phyloP scores from a whole-genome alignment of 2,888 invertebrate genomes.

The Oxycera nigricornis region DNA sequence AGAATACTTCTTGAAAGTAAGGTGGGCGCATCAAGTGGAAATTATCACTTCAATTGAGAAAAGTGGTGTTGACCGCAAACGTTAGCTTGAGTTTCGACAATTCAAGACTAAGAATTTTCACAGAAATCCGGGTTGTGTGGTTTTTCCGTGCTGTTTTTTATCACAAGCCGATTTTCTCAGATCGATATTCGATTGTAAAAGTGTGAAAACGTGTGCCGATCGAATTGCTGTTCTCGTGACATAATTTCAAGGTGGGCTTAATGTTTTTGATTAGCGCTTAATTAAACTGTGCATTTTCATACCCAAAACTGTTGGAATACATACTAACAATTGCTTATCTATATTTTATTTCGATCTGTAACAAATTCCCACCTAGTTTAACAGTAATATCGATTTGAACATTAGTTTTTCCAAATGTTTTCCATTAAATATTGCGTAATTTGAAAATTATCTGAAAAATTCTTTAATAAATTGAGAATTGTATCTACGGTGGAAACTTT shows the following conservation, averaged over 20 bases:
- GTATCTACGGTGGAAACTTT: too few relatives aligned
- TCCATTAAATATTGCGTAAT: slow-evolving; percentile 27
- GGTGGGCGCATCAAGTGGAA: slow-evolving; percentile 17
- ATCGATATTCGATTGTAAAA: neutral
- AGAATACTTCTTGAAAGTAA: slow-evolving; percentile 1
- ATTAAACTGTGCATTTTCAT: neutral
- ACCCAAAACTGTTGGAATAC: neutral
- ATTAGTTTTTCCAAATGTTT: slow-evolving; percentile 25
- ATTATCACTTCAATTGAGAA: slow-evolving; percentile 24
- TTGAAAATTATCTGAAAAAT: neutral
- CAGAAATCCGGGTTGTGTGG: neutral
- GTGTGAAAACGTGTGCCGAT: neutral
- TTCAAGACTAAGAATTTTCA: neutral
- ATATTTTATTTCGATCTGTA: neutral
- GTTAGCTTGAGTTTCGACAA: neutral
- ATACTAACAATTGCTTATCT: neutral
- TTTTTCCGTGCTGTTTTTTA: neutral
- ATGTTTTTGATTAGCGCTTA: neutral
- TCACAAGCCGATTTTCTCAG: neutral
- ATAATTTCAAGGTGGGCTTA: slow-evolving; percentile 38
- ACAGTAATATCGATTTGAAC: neutral
- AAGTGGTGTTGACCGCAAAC: neutral
- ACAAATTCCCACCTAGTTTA: neutral
- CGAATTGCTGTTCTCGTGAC: slow-evolving; percentile 13
- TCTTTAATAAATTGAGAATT: neutral